A percentile compares a stretch with the other conserved stretches of the same genome.
Conservation (phyloP, 1,140 invertebrate species). For the Lithobius niger region DNA sequence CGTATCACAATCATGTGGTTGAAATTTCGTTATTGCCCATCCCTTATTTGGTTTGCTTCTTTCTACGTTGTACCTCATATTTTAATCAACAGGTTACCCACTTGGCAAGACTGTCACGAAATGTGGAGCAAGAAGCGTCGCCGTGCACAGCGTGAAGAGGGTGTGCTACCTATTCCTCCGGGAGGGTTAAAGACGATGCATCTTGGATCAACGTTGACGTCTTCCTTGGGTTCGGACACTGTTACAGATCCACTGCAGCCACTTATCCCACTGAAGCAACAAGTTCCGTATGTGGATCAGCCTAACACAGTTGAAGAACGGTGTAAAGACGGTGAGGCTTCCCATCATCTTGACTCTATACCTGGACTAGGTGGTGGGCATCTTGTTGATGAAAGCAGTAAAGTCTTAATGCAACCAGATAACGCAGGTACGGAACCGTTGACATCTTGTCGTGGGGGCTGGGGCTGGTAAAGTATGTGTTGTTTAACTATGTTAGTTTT, state of each 20-base stretch:
- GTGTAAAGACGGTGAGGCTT: not conserved
- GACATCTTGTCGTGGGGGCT: too few relatives aligned
- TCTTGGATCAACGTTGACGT: not conserved
- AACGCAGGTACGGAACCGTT: not conserved
- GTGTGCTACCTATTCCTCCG: conserved; percentile 21
- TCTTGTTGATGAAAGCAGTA: not conserved
- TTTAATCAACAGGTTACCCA: conserved; percentile 65
- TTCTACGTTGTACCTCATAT: too few relatives aligned
- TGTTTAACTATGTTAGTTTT: too few relatives aligned
- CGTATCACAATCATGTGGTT: too few relatives aligned
- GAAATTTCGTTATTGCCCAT: too few relatives aligned
- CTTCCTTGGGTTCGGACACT: not conserved
- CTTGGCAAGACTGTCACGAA: conserved; percentile 98
- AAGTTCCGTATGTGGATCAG: not conserved
- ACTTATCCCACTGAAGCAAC: not conserved
- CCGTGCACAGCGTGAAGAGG: conserved; percentile 60
- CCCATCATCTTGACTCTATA: not conserved
- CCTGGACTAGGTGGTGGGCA: not conserved
- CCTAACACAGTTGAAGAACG: too few relatives aligned
- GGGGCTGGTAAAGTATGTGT: too few relatives aligned
- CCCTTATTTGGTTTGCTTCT: too few relatives aligned
- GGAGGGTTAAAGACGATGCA: not conserved
- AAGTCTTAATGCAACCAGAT: not conserved
- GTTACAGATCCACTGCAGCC: not conserved
- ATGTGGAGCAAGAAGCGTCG: conserved; percentile 92